Evolutionary conservation across 2,113 vertebrate species (phyloP).

Genomic region (Parus major): DNA sequence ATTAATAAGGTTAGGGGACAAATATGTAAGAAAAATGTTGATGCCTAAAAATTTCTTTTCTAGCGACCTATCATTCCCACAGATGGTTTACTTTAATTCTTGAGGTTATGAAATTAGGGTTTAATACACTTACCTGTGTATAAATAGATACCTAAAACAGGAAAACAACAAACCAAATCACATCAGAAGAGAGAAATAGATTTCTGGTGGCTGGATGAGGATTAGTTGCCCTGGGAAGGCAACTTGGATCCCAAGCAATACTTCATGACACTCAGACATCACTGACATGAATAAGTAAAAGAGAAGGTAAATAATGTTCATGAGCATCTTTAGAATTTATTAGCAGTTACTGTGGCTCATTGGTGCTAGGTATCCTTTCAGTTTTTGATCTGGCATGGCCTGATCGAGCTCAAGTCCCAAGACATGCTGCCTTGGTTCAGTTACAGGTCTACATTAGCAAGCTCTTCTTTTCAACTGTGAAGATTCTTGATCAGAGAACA

Average conservation of each 20-base stretch:
- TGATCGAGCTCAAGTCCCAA: neutral
- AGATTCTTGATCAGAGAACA: neutral
- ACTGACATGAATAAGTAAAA: neutral
- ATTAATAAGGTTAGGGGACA: neutral
- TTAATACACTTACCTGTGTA: neutral
- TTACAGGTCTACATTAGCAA: neutral
- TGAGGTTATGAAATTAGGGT: neutral
- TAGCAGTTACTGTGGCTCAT: neutral
- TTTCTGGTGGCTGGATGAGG: neutral
- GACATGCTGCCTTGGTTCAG: neutral
- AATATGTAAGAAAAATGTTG: neutral
- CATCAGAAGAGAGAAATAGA: neutral
- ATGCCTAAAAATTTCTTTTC: neutral
- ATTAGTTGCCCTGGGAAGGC: neutral
- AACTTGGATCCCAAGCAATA: neutral
- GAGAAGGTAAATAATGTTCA: neutral
- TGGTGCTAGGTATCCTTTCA: neutral
- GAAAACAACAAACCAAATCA: neutral
- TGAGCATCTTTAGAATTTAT: neutral
- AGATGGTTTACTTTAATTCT: neutral
- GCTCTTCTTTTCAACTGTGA: neutral
- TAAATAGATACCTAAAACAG: neutral
- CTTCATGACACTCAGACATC: neutral
- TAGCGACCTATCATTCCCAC: neutral
- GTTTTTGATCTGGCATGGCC: neutral